phyloP scores from a whole-genome alignment of 2,888 invertebrate species.

The Phragmatobia fuliginosa region DNA sequence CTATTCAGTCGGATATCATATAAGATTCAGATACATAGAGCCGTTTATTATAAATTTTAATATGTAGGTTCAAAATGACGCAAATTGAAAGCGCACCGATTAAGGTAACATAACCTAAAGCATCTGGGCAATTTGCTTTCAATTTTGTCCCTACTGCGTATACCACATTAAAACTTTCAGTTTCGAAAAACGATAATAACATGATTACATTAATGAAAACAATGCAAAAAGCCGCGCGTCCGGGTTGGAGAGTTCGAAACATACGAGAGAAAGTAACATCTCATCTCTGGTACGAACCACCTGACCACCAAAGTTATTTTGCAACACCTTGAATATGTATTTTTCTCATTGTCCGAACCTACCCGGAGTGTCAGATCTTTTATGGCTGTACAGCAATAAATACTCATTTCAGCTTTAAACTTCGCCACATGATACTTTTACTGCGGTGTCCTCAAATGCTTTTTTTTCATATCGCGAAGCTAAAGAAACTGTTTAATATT shows the following conservation, averaged over 20 bases:
- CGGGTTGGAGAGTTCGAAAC: constrained; percentile 71
- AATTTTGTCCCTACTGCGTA: constrained; percentile 70
- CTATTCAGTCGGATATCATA: background rate
- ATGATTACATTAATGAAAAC: constrained; percentile 79
- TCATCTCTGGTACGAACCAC: constrained; percentile 65
- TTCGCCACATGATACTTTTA: constrained; percentile 52
- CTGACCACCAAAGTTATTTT: constrained; percentile 60
- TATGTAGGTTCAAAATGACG: constrained; percentile 32
- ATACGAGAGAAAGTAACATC: constrained; percentile 77
- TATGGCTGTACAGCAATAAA: constrained; percentile 49
- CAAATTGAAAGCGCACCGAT: constrained; percentile 56
- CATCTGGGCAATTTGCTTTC: constrained; percentile 71
- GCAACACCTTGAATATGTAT: constrained; percentile 70
- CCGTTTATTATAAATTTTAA: constrained; percentile 43
- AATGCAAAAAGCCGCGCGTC: constrained; percentile 74
- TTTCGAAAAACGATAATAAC: constrained; percentile 72
- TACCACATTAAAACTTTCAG: constrained; percentile 77
- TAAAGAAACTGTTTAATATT: constrained; percentile 1
- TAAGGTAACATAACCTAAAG: constrained; percentile 57
- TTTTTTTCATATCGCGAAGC: constrained; percentile 9
- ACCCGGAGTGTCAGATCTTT: constrained; percentile 48
- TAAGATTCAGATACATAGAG: constrained; percentile 31
- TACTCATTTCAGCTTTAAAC: constrained; percentile 56
- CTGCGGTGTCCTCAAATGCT: constrained; percentile 39
- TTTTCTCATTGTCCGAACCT: constrained; percentile 51